These are phyloP conservation scores for Euschistus heros DNA, from an alignment of 1,140 invertebrate species.

Conservation along the genomic window DNA sequence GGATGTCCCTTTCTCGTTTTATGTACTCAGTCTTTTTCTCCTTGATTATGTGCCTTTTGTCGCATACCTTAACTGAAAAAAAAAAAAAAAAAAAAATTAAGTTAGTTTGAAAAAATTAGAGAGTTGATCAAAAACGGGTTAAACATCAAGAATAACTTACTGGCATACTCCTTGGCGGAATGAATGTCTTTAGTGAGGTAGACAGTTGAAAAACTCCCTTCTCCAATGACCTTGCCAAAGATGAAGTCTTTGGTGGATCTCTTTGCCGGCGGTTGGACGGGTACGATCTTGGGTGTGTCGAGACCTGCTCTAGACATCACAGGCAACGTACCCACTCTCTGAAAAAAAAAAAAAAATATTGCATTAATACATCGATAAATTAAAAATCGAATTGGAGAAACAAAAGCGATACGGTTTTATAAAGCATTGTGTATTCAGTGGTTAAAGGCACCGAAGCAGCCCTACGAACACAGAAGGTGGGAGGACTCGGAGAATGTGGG, in stretches of 20 bases:
- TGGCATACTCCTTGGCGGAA: conserved; percentile 82
- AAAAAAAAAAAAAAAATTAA: conserved; percentile 32
- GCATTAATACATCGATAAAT: too few relatives aligned
- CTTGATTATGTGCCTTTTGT: conserved; percentile 81
- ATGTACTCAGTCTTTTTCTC: conserved; percentile 91
- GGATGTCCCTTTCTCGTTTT: conserved; percentile 81
- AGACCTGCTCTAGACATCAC: conserved; percentile 22
- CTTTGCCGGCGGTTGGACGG: conserved; percentile 39
- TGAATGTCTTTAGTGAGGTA: conserved; percentile 88
- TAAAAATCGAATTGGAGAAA: too few relatives aligned
- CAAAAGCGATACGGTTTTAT: too few relatives aligned
- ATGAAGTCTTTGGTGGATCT: conserved; percentile 78
- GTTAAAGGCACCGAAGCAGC: too few relatives aligned
- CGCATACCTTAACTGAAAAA: conserved; percentile 86
- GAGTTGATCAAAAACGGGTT: not conserved
- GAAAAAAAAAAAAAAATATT: conserved; percentile 16
- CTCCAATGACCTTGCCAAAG: conserved; percentile 90
- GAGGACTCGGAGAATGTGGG: too few relatives aligned
- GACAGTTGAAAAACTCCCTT: conserved; percentile 91
- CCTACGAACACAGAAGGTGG: too few relatives aligned
- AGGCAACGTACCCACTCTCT: conserved; percentile 25
- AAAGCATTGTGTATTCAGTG: too few relatives aligned
- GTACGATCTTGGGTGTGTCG: conserved; percentile 8
- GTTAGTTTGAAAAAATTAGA: not conserved
- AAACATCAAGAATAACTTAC: conserved; percentile 49